Evolutionary conservation across 2,113 vertebrate genomes (phyloP).

Genomic region (Cebidichthys violaceus): DNA sequence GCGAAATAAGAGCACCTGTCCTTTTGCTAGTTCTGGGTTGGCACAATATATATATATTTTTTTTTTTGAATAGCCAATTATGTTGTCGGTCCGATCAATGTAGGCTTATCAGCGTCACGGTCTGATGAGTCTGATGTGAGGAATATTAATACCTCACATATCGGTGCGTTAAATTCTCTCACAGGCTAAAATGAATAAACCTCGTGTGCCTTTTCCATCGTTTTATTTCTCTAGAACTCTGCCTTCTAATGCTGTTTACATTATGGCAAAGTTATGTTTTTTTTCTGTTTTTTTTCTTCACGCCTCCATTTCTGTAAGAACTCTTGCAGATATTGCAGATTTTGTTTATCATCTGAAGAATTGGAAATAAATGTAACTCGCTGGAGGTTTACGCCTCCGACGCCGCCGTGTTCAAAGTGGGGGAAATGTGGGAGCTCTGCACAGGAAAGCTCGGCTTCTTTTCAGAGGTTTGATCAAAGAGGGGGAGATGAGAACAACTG

Average conservation of each 20-base stretch:
- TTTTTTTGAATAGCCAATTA: neutral
- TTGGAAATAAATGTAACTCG: slow-evolving; percentile 56
- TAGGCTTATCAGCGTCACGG: neutral
- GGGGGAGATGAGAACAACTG: slow-evolving; percentile 67
- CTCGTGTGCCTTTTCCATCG: neutral
- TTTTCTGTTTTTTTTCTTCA: neutral
- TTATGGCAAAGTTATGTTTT: fast-evolving
- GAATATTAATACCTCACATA: neutral
- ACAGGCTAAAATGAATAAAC: neutral
- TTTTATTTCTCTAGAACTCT: neutral
- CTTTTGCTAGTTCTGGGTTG: neutral
- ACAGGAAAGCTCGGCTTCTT: slow-evolving; percentile 51
- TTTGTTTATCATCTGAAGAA: slow-evolving; percentile 46
- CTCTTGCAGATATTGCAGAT: neutral
- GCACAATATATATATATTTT: neutral
- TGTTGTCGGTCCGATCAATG: slow-evolving; percentile 5
- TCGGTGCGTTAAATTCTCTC: neutral
- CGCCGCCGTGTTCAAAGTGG: slow-evolving; percentile 51
- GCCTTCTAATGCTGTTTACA: neutral
- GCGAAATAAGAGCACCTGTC: neutral
- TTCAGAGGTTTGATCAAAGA: slow-evolving; percentile 70
- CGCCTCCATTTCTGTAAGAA: neutral
- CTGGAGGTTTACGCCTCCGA: slow-evolving; percentile 3
- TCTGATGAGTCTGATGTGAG: slow-evolving; percentile 11
- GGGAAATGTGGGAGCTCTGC: slow-evolving; percentile 60